Evolutionary conservation across 2,113 vertebrate species (phyloP), one percentile per base, ranked within the genome.

Genomic region (Xiphophorus maculatus): DNA sequence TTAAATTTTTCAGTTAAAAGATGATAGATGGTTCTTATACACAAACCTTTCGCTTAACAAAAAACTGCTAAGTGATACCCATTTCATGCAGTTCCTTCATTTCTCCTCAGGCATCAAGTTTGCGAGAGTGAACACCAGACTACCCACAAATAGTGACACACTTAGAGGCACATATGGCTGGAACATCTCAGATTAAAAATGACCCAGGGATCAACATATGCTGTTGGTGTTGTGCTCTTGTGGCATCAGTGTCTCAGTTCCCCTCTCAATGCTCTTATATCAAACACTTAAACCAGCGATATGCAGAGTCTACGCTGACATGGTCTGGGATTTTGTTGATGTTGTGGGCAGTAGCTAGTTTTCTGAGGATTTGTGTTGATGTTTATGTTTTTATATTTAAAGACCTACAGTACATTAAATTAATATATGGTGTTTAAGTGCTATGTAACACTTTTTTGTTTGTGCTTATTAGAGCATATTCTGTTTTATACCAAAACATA

Each of bases 121-220:
- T 82, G 30, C 66, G 32, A 74, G 67, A 78, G 64, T 74, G 48
- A 79, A 76, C 58, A 54, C 69, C 60, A 17, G 54, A 30, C 62
- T 4, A 44, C 71, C 61, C 62, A 65, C 77, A 69, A 71, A 69
- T 30, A 65, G 61, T 29, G 40, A 48, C 60, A 63, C 48, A 66
- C 77, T 40, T 61, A 72, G 5, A 54, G 51, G 27, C n/a, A n/a
- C 68, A 72, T 25, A 42, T 72, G 76, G 80, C 67, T 68, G 82
- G 79, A 88, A 90, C 88, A 87, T 88, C 82, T 84, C 69, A 22
- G 86, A 90, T 89, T 88, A 90, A 84, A 73, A 40, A 14, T 68
- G 87, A 91, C 87, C 84, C 11, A 2, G 11, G 77, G 84, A 77
- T 88, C 77, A 87, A 85, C 88, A 86, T 86, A 80, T 88, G 86